Base-by-base conservation (phyloP, 2,113 vertebrate genomes). In the Crotophaga sulcirostris region DNA sequence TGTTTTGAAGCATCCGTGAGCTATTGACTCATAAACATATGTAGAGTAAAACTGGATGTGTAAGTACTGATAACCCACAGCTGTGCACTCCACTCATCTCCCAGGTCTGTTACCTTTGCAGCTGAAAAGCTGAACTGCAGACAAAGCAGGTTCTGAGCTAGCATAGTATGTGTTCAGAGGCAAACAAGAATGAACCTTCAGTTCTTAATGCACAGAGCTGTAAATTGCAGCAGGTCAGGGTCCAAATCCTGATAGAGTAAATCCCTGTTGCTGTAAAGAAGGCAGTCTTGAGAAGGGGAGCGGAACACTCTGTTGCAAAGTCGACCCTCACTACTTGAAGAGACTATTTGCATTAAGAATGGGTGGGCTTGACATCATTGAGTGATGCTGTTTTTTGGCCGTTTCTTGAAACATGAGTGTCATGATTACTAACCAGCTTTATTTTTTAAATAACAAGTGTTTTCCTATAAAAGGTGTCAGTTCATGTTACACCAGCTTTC, bases 401-500 rank as follows among this genome's bases (percentile, higher is more conserved):
- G 9, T 84, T 55, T 67, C 70, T 66, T 75, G 62, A 95, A 94
- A 69, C 10, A 34, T 14, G 5, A 54, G 16, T 72, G 9, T 78
- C 7, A 5, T 81, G 21, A 47, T 26, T 70, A 54, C 12, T 83
- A 31, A 56, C 38, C 16, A 66, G 20, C 10, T 84, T 87, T 87
- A 73, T 25, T 63, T 91, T 79, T 92, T 89, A 88, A 94, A 34
- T 97, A 95, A 93, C 63, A 77, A 79, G 16, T 88, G 26, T 96
- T 56, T 97, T 63, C 90, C 75, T 91, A 17, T 49, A 34, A 85
- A 94, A 99, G 99, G 98, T 99, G 56, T 97, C 92, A 40, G 92
- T 99, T 91, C 99, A 98, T 7, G 98, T 99, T 68, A 98, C 98
- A 38, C 99, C 99, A 34, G 98, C 99, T 62, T 99, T 99, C 80